Evolutionary conservation across 2,113 vertebrate species (phyloP), one percentile per base, ranked within the genome.

Genomic region (Colossoma macropomum): DNA sequence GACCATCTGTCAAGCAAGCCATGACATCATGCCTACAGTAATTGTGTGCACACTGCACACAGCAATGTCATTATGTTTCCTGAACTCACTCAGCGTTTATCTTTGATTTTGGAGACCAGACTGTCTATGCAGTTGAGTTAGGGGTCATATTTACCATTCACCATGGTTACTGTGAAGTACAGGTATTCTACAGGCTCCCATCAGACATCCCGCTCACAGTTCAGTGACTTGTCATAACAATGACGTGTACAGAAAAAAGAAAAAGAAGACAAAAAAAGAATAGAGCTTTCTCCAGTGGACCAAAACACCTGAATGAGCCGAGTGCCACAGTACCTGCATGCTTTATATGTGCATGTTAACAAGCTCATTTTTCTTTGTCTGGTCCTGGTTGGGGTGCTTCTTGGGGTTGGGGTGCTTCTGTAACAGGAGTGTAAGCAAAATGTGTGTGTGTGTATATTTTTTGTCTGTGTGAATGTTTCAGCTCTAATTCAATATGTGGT

Each of bases 171-270:
- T 23, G n/a, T 71, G 62, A 60, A 69, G 21, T 50, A 21, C 19
- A 69, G 45, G 65, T 69, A 69, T 79, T 50, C 48, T 34, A 28
- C 28, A 48, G 16, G 28, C n/a, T 30, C 23, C 30, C 66, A 69
- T 32, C n/a, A 48, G 16, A 68, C 41, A 9, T 71, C 27, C 16
- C 71, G 34, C 23, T 85, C 45, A 59, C 75, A 48, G 60, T 83
- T 80, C 60, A 74, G 23, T 79, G 63, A 30, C 27, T 66, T 83
- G 60, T 77, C 72, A 79, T 27, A 70, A 71, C 16, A 3, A 52
- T 50, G 60, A 23, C 23, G 0, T 70, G 19, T 76, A 73, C 77
- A 70, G 59, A 45, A 21, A 25, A 63, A 60, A 38, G 34, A 38
- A 7, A 38, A 38, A 38, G 7, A 7, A 38, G 7, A 73, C 77